Conservation (phyloP, 92 coral and sea anemone species). For the Anthopleura xanthogrammica region DNA sequence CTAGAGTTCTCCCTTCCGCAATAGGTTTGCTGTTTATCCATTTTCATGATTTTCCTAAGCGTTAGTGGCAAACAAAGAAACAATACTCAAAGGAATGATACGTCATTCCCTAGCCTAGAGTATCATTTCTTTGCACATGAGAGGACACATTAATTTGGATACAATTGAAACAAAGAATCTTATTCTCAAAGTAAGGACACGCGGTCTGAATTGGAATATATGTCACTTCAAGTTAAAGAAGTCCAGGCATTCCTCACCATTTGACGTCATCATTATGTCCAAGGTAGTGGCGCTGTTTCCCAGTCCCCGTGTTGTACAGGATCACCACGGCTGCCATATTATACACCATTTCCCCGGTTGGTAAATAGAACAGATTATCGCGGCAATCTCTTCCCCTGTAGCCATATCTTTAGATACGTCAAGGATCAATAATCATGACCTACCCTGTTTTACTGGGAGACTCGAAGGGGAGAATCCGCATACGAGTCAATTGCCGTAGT, state of each 20-base stretch:
- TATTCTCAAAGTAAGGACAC: too few species aligned
- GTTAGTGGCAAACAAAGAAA: background rate
- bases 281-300: slow-evolving; percentile 69
- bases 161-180: too few species aligned
- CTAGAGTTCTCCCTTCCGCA: too few species aligned
- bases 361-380: slow-evolving; percentile 59
- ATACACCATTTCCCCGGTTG: slow-evolving; percentile 68
- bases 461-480: background rate
- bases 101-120: too few species aligned
- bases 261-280: slow-evolving; percentile 83
- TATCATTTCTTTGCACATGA: too few species aligned
- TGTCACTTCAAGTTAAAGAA: too few species aligned
- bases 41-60: too few species aligned
- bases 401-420: slow-evolving; percentile 52
- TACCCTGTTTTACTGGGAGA: background rate
- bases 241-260: slow-evolving; percentile 32
- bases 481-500: too few species aligned
- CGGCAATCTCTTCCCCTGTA: slow-evolving; percentile 84
- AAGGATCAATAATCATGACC: slow-evolving; percentile 11
- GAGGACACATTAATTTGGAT: too few species aligned
- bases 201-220: too few species aligned
- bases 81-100: background rate
- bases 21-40: too few species aligned
- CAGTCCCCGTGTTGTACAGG: slow-evolving; percentile 47
- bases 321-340: slow-evolving; percentile 79